Evolutionary conservation across 1,140 invertebrate genomes (phyloP).

Genomic region (Trachymyrmex cornetzi): DNA sequence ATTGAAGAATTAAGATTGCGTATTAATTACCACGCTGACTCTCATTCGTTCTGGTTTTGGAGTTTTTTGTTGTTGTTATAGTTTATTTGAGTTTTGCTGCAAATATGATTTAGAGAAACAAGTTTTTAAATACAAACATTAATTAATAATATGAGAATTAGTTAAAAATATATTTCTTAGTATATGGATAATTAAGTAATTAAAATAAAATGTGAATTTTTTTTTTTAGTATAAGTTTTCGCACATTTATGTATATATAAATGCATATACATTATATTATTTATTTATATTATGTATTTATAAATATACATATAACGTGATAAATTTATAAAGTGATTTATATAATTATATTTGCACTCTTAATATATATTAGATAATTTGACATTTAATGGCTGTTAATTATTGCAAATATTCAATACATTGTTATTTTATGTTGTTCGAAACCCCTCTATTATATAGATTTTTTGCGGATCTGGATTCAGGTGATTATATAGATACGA

Average conservation of each 20-base stretch:
- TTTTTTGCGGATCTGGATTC: not conserved
- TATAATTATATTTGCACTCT: not conserved
- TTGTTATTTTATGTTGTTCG: not conserved
- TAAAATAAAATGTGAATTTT: not conserved
- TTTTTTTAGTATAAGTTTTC: not conserved
- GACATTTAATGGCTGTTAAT: not conserved
- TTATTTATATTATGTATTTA: not conserved
- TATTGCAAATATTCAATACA: not conserved
- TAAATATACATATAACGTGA: too few species aligned
- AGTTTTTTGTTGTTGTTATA: too few species aligned
- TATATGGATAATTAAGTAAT: not conserved
- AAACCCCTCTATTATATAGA: conserved; percentile 1
- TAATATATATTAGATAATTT: not conserved
- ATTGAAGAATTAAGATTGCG: too few species aligned
- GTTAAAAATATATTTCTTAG: not conserved
- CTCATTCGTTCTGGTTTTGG: too few species aligned
- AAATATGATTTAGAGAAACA: not conserved
- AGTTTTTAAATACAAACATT: not conserved
- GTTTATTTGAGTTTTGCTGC: not conserved
- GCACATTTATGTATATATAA: not conserved
- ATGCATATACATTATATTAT: too few species aligned
- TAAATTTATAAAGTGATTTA: not conserved
- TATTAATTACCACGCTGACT: too few species aligned
- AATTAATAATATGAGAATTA: not conserved
- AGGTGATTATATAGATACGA: not conserved